Conservation (phyloP, 2,797 vertebrate genomes). For the Pipistrellus pygmaeus region DNA sequence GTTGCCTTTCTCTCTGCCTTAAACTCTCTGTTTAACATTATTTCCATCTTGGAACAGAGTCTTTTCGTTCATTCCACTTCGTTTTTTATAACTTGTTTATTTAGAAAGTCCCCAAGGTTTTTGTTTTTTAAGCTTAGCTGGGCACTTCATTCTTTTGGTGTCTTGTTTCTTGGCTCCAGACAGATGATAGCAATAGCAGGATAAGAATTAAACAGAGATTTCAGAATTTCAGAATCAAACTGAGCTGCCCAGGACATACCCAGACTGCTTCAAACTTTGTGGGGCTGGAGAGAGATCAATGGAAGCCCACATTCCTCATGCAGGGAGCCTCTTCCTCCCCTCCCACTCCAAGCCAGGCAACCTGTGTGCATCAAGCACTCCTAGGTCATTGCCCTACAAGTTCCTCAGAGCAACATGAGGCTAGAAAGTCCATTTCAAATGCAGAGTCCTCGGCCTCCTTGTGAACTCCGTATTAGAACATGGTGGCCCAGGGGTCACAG, state of each 20-base stretch:
- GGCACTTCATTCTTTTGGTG: conserved; percentile 43
- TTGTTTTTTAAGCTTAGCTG: conserved; percentile 12
- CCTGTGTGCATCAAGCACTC: background rate
- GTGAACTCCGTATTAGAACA: background rate
- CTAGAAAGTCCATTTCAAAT: background rate
- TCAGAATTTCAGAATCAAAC: background rate
- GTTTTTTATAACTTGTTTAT: background rate
- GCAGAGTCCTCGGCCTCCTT: background rate
- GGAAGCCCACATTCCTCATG: background rate
- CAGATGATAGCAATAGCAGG: background rate
- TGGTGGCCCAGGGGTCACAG: background rate
- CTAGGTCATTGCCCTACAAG: background rate
- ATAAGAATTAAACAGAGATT: background rate
- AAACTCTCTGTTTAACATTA: background rate
- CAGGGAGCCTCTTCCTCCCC: background rate
- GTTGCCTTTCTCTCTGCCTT: background rate
- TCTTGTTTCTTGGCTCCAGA: conserved; percentile 16
- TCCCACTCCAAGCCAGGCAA: background rate
- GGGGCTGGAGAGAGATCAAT: background rate
- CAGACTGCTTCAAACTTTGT: background rate
- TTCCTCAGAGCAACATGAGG: background rate
- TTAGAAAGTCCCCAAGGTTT: conserved; percentile 13
- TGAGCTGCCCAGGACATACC: background rate
- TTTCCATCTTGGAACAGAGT: background rate
- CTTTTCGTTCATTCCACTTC: conserved; percentile 11